phyloP scores from a whole-genome alignment of 1,140 invertebrate species.

The Bombus confusus region DNA sequence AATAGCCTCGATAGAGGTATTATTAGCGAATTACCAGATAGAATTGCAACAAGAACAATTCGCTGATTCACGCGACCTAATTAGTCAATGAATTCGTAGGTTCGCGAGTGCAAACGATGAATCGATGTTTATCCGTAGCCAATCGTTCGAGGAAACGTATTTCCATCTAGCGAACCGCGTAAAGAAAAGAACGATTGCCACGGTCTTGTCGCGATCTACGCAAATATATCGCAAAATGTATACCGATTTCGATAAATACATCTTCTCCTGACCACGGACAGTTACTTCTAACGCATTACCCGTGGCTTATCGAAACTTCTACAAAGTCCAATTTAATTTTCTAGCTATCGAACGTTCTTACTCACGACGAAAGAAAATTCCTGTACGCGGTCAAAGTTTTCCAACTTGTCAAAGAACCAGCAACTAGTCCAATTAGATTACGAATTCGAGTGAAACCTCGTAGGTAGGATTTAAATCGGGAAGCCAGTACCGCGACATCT shows the following conservation, averaged over 20 bases:
- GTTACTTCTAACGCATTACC: not conserved
- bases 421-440: not conserved
- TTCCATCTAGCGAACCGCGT: not conserved
- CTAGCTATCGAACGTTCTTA: no score
- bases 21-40: not conserved
- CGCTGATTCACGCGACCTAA: constrained; percentile 27
- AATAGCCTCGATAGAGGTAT: not conserved
- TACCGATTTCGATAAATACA: no score
- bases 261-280: no score
- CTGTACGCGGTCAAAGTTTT: not conserved
- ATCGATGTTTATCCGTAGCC: not conserved
- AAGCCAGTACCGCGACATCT: no score
- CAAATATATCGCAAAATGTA: no score
- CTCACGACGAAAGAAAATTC: not conserved
- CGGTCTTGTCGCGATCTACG: no score
- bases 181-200: no score
- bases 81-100: constrained; percentile 8
- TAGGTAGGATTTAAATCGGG: not conserved
- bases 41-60: not conserved
- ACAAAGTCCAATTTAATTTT: no score
- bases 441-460: not conserved
- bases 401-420: not conserved
- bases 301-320: no score
- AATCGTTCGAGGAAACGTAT: not conserved
- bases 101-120: not conserved